Evolutionary conservation across 2,888 invertebrate genomes (phyloP).

Genomic region (Ethmia dodecea): DNA sequence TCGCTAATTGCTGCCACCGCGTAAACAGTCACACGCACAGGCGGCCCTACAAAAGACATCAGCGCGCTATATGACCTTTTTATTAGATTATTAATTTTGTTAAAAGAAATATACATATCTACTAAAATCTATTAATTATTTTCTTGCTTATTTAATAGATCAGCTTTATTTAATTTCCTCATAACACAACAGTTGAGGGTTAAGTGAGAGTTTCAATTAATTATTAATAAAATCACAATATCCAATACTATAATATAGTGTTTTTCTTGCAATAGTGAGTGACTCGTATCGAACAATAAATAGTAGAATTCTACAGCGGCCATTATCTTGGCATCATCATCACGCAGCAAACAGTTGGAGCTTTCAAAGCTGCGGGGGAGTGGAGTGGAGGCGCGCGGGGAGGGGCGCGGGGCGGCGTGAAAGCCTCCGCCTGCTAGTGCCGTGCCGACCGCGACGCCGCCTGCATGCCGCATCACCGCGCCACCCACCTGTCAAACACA

Average conservation of each 20-base stretch:
- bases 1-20: no score
- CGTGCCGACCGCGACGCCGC: conserved; percentile 58
- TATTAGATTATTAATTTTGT: no score
- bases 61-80: no score
- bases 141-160: no score
- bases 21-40: neutral
- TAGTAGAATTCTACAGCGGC: conserved; percentile 69
- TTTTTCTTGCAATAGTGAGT: conserved; percentile 50
- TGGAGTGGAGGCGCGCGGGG: conserved; percentile 39
- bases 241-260: no score
- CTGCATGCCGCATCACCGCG: conserved; percentile 48
- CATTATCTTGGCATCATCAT: conserved; percentile 73
- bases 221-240: no score
- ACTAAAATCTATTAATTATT: no score
- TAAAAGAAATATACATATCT: no score
- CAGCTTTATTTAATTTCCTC: no score
- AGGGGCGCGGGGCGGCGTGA: conserved; percentile 40
- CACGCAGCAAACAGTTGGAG: conserved; percentile 59
- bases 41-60: conserved; percentile 39
- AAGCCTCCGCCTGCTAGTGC: conserved; percentile 60
- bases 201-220: no score
- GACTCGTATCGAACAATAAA: conserved; percentile 67
- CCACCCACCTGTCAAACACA: conserved; percentile 36
- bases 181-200: no score
- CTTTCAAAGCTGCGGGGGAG: conserved; percentile 62